Conservation (phyloP, 1,140 invertebrate species). For the Philotrypesis tridentata region DNA sequence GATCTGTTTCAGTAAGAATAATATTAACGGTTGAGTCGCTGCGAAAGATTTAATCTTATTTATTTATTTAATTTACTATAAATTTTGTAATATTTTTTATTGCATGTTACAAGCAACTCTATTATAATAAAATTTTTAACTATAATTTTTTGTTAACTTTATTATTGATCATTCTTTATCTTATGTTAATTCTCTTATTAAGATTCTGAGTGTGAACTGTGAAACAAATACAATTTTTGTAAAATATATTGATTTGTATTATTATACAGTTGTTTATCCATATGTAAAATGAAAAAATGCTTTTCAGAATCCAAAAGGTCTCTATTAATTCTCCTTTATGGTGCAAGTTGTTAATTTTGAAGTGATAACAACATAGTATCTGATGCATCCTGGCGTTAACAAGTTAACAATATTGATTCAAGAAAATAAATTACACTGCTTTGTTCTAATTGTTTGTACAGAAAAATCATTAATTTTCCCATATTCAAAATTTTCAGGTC, state of each 20-base stretch:
- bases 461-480: too few relatives aligned
- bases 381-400: too few relatives aligned
- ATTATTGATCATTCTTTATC: conserved; percentile 1
- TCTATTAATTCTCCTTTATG: conserved; percentile 8
- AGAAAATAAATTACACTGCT: too few relatives aligned
- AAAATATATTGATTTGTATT: conserved; percentile 21
- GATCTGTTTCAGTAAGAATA: conserved; percentile 40
- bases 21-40: conserved; percentile 48
- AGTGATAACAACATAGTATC: neutral
- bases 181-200: neutral
- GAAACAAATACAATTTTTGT: conserved; percentile 11
- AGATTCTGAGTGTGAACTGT: neutral
- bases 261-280: neutral
- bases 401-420: too few relatives aligned
- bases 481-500: too few relatives aligned
- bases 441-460: too few relatives aligned
- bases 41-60: conserved; percentile 44
- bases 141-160: conserved; percentile 38
- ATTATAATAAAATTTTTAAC: conserved; percentile 28
- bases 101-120: conserved; percentile 30
- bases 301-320: neutral
- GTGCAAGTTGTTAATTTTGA: neutral
- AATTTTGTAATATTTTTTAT: conserved; percentile 44
- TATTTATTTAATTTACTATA: conserved; percentile 37
- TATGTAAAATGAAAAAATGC: conserved; percentile 15